phyloP scores from a whole-genome alignment of 2,888 invertebrate species.

The Eilema depressum region DNA sequence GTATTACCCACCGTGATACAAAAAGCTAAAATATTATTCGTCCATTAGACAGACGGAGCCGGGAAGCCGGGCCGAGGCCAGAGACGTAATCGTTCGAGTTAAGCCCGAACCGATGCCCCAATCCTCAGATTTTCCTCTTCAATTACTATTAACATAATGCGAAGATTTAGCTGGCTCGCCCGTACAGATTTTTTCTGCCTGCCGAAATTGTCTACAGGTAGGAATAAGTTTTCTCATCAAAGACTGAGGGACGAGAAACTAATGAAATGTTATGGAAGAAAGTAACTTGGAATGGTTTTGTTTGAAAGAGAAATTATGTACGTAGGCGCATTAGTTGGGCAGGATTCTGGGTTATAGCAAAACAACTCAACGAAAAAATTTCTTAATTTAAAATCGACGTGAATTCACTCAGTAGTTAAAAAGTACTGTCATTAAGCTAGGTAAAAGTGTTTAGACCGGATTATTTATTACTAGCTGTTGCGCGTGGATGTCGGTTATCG shows the following conservation, averaged over 20 bases:
- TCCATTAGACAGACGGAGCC: not conserved
- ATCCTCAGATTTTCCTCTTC: constrained; percentile 33
- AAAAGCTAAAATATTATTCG: constrained; percentile 7
- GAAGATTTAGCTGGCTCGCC: constrained; percentile 24
- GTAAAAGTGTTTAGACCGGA: too few species aligned
- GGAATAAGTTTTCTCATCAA: constrained; percentile 2
- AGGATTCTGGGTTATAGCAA: too few species aligned
- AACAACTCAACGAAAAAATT: too few species aligned
- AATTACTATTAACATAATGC: constrained; percentile 44
- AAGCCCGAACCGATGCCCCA: constrained; percentile 1
- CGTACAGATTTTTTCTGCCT: not conserved
- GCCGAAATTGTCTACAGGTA: constrained; percentile 1
- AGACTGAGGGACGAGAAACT: not conserved
- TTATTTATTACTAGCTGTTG: too few species aligned
- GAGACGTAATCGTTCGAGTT: constrained; percentile 4
- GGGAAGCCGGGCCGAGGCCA: not conserved
- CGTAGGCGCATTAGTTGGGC: too few species aligned
- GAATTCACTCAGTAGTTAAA: too few species aligned
- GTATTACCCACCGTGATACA: not conserved
- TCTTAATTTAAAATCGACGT: too few species aligned
- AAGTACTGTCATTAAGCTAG: too few species aligned
- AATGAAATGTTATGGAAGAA: constrained; percentile 5
- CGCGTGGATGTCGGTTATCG: too few species aligned
- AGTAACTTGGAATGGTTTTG: not conserved
- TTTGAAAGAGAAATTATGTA: not conserved